Evolutionary conservation across 64 coral and sea anemone species (phyloP).

Genomic region (Catalaphyllia jardinei): DNA sequence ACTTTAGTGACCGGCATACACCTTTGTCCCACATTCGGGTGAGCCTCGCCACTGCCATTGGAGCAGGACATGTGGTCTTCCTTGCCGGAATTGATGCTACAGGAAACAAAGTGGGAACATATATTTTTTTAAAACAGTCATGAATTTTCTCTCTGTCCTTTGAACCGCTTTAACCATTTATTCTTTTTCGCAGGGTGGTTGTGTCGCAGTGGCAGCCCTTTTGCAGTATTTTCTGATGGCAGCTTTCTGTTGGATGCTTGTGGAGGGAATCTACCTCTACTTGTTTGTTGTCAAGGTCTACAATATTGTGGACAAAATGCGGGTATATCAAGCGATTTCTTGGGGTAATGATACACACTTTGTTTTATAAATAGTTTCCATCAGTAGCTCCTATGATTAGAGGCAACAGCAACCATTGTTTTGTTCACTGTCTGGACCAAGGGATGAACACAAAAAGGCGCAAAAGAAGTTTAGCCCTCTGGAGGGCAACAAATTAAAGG

Average conservation of each 20-base stretch:
- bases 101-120: not conserved
- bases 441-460: too few relatives aligned
- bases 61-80: conserved; percentile 52
- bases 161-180: too few relatives aligned
- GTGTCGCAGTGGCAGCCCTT: conserved; percentile 41
- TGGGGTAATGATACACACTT: conserved; percentile 12
- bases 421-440: too few relatives aligned
- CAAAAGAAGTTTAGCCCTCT: too few relatives aligned
- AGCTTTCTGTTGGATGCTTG: conserved; percentile 56
- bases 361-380: too few relatives aligned
- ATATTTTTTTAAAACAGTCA: not conserved
- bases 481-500: too few relatives aligned
- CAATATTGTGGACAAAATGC: conserved; percentile 25
- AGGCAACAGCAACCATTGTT: too few relatives aligned
- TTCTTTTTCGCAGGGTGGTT: conserved; percentile 2
- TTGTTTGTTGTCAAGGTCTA: conserved; percentile 60
- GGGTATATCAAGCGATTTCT: conserved; percentile 13
- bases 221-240: conserved; percentile 64
- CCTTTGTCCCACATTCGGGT: conserved; percentile 48
- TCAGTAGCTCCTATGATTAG: too few relatives aligned
- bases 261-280: conserved; percentile 65
- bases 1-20: conserved; percentile 11
- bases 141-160: too few relatives aligned
- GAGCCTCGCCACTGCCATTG: conserved; percentile 36
- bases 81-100: conserved; percentile 37